These are phyloP conservation scores for Globodera rostochiensis DNA, from an alignment of 1,140 invertebrate genomes.

Conservation along the genomic window DNA sequence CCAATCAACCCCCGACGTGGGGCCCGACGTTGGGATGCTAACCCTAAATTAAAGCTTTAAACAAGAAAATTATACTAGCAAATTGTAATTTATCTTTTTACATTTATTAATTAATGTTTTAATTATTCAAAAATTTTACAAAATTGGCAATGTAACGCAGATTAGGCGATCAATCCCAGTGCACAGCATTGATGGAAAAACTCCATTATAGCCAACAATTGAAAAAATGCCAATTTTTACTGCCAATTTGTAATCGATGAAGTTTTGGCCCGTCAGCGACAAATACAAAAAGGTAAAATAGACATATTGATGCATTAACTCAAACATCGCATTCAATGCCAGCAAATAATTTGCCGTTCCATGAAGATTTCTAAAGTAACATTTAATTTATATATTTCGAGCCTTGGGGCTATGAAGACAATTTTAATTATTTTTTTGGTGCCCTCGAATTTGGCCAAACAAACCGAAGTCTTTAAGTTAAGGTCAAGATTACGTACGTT, in stretches of 20 bases:
- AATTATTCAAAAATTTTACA: background rate
- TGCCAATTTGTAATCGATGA: constrained; percentile 12
- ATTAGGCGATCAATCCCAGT: constrained; percentile 3
- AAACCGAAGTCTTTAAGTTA: too few relatives aligned
- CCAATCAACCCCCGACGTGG: too few relatives aligned
- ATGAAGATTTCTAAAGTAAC: constrained; percentile 13
- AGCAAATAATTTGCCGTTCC: constrained; percentile 23
- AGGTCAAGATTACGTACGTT: too few relatives aligned
- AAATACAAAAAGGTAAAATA: constrained; percentile 11
- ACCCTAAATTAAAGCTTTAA: too few relatives aligned
- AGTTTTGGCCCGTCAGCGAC: constrained; percentile 22
- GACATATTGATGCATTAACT: constrained; percentile 24
- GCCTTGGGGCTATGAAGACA: background rate
- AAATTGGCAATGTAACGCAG: background rate
- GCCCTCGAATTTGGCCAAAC: background rate
- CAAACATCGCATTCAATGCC: constrained; percentile 16
- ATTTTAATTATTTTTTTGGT: background rate
- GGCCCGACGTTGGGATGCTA: too few relatives aligned
- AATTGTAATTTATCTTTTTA: too few relatives aligned
- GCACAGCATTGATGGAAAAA: background rate
- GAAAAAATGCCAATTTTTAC: background rate
- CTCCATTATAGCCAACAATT: background rate
- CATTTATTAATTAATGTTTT: too few relatives aligned
- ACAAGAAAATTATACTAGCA: too few relatives aligned
- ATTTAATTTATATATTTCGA: background rate